Evolutionary conservation across 2,797 vertebrate species (phyloP).

Genomic region (Phylloscopus collybita): DNA sequence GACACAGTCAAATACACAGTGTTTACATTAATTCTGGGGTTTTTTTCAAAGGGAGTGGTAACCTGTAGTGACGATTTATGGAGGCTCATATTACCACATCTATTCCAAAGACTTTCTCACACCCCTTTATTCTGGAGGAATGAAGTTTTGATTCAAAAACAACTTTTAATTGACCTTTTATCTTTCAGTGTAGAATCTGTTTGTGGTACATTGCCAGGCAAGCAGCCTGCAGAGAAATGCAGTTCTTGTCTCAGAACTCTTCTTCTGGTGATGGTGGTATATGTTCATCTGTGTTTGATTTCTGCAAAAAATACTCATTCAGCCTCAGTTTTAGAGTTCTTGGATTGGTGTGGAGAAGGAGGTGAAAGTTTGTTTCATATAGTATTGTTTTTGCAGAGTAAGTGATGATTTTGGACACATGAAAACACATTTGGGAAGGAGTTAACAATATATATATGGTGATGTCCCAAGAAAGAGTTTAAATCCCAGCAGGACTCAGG

Average conservation of each 20-base stretch:
- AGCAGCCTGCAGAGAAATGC: not conserved
- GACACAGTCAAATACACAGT: not conserved
- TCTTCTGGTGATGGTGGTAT: not conserved
- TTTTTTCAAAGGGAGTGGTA: slow-evolving; percentile 11
- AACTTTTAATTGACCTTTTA: slow-evolving; percentile 9
- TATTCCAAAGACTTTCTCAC: slow-evolving; percentile 38
- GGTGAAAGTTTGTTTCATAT: not conserved
- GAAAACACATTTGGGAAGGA: not conserved
- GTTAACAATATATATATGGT: fast-evolving
- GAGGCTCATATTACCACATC: not conserved
- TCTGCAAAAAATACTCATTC: not conserved
- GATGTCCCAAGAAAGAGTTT: not conserved
- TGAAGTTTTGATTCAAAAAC: slow-evolving; percentile 1
- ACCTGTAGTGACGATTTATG: not conserved
- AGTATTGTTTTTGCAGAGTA: not conserved
- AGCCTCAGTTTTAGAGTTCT: not conserved
- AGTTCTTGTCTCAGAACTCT: not conserved
- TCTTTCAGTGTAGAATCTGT: not conserved
- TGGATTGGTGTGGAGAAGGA: not conserved
- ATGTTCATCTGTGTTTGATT: not conserved
- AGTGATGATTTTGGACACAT: not conserved
- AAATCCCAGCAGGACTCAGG: not conserved
- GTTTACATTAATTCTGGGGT: not conserved
- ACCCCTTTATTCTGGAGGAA: slow-evolving; percentile 16
- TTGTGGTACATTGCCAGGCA: not conserved